A percentile compares a stretch with the other conserved stretches of the same genome.
phyloP scores from a whole-genome alignment of 2,113 vertebrate genomes.

The Cichladusa arquata region DNA sequence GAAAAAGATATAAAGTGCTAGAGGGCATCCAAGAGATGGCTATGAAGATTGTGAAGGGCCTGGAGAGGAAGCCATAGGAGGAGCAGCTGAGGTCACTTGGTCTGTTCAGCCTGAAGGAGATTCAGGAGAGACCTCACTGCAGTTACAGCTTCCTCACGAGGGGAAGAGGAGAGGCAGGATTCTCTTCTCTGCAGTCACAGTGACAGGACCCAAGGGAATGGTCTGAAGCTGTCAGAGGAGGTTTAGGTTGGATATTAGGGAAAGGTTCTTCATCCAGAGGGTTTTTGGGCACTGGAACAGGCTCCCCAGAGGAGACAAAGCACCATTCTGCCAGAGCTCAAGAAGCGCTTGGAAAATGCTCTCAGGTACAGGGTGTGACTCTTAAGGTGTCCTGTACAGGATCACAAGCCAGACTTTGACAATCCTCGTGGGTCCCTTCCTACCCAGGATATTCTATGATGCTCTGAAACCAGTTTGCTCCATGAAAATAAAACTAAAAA shows the following conservation, averaged over 20 bases:
- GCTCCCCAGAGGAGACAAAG: neutral
- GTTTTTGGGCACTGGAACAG: neutral
- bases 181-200: neutral
- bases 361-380: neutral
- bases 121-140: neutral
- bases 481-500: neutral
- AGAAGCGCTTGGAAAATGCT: neutral
- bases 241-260: neutral
- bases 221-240: neutral
- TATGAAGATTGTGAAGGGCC: neutral
- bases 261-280: neutral
- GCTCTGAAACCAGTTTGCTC: neutral
- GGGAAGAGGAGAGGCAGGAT: neutral
- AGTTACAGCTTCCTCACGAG: neutral
- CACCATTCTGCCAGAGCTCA: neutral
- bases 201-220: neutral
- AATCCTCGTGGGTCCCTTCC: neutral
- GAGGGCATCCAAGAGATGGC: neutral
- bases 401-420: rapidly evolving
- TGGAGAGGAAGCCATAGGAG: rapidly evolving
- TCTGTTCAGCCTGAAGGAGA: neutral
- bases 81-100: neutral
- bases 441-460: neutral
- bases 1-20: rapidly evolving
- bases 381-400: neutral